A percentile compares a stretch with the other conserved stretches of the same genome.
These are phyloP conservation scores for Halotydeus destructor DNA, from an alignment of 1,140 invertebrate genomes.

Conservation along the genomic window DNA sequence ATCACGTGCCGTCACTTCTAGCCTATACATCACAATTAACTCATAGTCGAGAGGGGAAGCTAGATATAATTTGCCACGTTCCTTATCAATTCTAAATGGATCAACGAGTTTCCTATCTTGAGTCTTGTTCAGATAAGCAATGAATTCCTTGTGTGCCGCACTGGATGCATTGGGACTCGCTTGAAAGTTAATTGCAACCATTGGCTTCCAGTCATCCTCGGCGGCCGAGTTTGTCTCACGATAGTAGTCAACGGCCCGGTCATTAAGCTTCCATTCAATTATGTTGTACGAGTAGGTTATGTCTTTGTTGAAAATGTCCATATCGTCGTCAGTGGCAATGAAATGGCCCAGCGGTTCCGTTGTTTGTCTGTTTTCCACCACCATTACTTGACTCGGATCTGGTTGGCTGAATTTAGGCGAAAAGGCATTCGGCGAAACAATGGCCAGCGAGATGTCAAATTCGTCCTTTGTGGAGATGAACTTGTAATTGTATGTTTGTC, in stretches of 20 bases:
- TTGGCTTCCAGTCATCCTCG: neutral
- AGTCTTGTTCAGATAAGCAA: neutral
- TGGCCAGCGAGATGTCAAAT: neutral
- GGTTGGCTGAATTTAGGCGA: slow-evolving; percentile 43
- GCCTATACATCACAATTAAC: slow-evolving; percentile 49
- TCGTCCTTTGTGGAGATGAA: neutral
- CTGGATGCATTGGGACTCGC: neutral
- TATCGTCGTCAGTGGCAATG: slow-evolving; percentile 57
- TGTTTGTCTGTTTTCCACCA: slow-evolving; percentile 70
- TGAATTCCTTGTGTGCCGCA: neutral
- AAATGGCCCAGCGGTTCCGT: slow-evolving; percentile 63
- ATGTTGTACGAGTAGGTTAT: slow-evolving; percentile 7
- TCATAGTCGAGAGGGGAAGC: slow-evolving; percentile 66
- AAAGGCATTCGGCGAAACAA: neutral
- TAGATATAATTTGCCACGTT: slow-evolving; percentile 55
- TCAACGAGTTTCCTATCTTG: slow-evolving; percentile 64
- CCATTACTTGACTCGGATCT: slow-evolving; percentile 61
- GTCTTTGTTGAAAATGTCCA: slow-evolving; percentile 22
- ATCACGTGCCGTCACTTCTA: slow-evolving; percentile 71
- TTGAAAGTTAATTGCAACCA: neutral
- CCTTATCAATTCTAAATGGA: slow-evolving; percentile 55
- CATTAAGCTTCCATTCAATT: slow-evolving; percentile 2
- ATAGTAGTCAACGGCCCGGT: slow-evolving; percentile 4
- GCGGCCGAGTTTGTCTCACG: neutral
- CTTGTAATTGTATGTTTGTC: slow-evolving; percentile 1